Conservation (phyloP, 2,797 vertebrate species). For the Morus bassanus region DNA sequence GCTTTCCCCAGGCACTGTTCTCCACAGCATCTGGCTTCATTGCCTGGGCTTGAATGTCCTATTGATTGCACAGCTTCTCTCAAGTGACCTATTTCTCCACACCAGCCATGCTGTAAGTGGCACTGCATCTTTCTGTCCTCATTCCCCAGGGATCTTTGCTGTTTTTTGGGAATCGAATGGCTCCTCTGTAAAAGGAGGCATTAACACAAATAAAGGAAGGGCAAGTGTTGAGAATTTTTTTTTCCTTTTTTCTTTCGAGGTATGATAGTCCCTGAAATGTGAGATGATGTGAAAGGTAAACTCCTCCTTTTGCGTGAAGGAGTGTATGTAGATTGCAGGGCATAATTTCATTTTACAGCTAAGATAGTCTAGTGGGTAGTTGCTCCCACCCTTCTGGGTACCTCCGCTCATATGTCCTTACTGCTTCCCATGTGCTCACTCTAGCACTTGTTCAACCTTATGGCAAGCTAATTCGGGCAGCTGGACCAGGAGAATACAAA, state of each 20-base stretch:
- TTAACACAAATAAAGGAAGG: not conserved
- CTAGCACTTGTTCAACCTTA: not conserved
- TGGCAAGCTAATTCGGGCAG: not conserved
- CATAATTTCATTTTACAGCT: not conserved
- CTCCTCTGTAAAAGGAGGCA: not conserved
- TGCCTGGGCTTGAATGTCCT: not conserved
- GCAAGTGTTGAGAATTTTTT: not conserved
- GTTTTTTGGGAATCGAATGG: rapidly evolving
- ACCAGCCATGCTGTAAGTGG: not conserved
- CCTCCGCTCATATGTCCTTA: rapidly evolving
- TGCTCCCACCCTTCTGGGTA: not conserved
- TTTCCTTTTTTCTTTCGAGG: not conserved
- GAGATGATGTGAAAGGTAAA: not conserved
- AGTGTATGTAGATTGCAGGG: not conserved
- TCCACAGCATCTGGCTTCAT: not conserved
- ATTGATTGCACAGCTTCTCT: not conserved
- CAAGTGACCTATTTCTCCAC: constrained; percentile 2
- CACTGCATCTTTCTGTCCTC: not conserved
- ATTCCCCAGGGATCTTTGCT: not conserved
- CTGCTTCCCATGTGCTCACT: not conserved
- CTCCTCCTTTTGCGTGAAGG: not conserved
- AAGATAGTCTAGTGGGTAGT: not conserved
- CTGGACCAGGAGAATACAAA: not conserved
- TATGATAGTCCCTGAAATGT: not conserved
- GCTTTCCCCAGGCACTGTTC: not conserved